Evolutionary conservation across 2,888 invertebrate genomes (phyloP), one percentile per base, ranked within the genome.

Genomic region (Rhagophthalmus giganteus): DNA sequence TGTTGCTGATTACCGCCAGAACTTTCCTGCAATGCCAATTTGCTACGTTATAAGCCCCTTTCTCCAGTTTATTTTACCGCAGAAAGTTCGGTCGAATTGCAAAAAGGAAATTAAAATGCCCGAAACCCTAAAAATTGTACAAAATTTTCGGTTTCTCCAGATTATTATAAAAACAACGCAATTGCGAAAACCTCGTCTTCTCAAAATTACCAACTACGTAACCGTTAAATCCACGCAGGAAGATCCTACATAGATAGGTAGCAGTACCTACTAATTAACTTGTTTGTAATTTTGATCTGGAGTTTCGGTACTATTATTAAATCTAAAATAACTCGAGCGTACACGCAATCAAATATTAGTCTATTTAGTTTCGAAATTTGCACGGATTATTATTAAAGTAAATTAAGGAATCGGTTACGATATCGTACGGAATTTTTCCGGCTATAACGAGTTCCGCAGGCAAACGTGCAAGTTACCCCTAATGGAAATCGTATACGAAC

Each of bases 281-380:
- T 38, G 45, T 30, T 38, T 46, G 45, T 38, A 46, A 46, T 46
- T 46, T 46, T 38, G 45, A 35, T 37, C 35, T 46, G 15, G 45
- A 46, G 45, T 46, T 45, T 46, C 38, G 4, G n/a, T 8, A 12
- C 25, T 37, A 37, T 46, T 46, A 46, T 46, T 46, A 46, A 37
- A 46, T 46, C 37, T 14, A 46, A 38, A 45, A 31, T 37, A 46
- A 46, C 7, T 46, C 37, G 27, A 30, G 45, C 45, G 45, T 46
- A 13, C 10, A 34, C 25, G 24, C 8, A 27, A 20, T 13, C 45
- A 34, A 35, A 45, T 45, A 45, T 45, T 45, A 37, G 33, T 46
- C 8, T 24, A 10, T 33, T 44, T 27, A 44, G 44, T 28, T 34
- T 32, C 13, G 26, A 42, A 42, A 26, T 33, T 25, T n/a, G n/a